Base-by-base conservation (phyloP, 2,888 invertebrate genomes). In the Leptinotarsa juncta region DNA sequence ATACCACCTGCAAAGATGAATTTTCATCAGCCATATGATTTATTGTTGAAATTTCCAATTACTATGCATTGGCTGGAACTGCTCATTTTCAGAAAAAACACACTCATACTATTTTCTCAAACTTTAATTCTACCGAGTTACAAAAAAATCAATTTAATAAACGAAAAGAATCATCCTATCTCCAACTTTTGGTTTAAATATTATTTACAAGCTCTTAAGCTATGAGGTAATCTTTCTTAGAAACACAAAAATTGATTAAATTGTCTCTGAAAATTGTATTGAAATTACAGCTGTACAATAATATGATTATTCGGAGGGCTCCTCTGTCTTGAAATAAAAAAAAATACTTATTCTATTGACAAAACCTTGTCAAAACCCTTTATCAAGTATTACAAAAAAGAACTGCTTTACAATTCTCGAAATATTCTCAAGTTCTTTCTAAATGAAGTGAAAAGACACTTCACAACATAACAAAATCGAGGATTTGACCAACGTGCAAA, bases 181-280 rank as follows among this genome's bases (percentile, higher is more conserved):
- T 69, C 51, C 49, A 23, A 62, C 14, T 48, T 51, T 70, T 62
- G 70, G 49, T 70, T 70, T 50, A 32, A 70, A 70, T 70, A 62
- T 49, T 74, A 73, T 73, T 50, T 74, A 74, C 73, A 74, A 70
- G 67, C 60, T 66, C 65, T 66, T 74, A 70, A 69, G 23, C 67
- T 74, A 70, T 70, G 73, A 74, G 73, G 73, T 74, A 74, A 60
- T 62, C 48, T 26, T 57, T 51, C 62, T 62, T 55, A 16, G 18
- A 62, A 16, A 62, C 5, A 32, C 26, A 15, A 26, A 62, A 62
- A 18, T 3, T 26, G 57, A 57, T 57, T 20, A 4, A 57, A 62
- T n/a, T 15, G 10, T 42, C 16, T 16, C 42, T n/a, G 32, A 42
- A 32, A 62, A 32, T 16, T 16, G 10, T 32, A 32, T 10, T 42